phyloP scores from a whole-genome alignment of 1,140 invertebrate species.

The Cotesia typhae region DNA sequence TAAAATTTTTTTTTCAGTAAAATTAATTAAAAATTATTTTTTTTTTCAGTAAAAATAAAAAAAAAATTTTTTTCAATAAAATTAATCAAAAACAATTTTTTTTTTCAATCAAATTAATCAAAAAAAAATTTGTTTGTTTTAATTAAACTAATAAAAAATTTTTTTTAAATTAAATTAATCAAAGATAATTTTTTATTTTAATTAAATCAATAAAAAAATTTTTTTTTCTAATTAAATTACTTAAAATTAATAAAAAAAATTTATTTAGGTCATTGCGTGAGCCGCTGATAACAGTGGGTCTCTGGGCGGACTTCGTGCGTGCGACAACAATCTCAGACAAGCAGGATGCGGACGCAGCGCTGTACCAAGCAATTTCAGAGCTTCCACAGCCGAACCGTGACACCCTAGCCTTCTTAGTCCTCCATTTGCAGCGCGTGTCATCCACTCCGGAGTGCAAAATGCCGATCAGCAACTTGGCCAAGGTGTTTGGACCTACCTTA shows the following conservation, averaged over 20 bases:
- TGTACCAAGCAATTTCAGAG: conserved; percentile 76
- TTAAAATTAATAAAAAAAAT: neutral
- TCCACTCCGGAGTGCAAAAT: conserved; percentile 79
- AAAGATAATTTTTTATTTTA: too few relatives aligned
- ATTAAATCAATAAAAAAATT: too few relatives aligned
- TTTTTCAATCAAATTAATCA: too few relatives aligned
- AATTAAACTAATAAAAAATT: too few relatives aligned
- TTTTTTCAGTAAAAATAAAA: too few relatives aligned
- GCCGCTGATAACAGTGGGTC: conserved; percentile 79
- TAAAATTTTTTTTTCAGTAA: neutral
- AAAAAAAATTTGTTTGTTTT: too few relatives aligned
- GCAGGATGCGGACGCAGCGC: conserved; percentile 66
- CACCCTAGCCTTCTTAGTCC: conserved; percentile 84
- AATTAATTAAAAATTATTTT: too few relatives aligned
- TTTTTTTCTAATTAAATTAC: neutral
- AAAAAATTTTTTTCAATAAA: too few relatives aligned
- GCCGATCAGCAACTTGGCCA: conserved; percentile 79
- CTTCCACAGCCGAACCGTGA: conserved; percentile 87
- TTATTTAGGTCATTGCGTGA: conserved; percentile 72
- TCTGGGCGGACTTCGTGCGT: conserved; percentile 82
- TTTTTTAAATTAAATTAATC: too few relatives aligned
- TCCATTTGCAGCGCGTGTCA: conserved; percentile 85
- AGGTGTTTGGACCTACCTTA: conserved; percentile 86
- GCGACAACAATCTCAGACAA: conserved; percentile 70
- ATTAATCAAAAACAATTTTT: too few relatives aligned